Conservation (phyloP, 1,140 invertebrate genomes). For the Drosophila micromelanica region DNA sequence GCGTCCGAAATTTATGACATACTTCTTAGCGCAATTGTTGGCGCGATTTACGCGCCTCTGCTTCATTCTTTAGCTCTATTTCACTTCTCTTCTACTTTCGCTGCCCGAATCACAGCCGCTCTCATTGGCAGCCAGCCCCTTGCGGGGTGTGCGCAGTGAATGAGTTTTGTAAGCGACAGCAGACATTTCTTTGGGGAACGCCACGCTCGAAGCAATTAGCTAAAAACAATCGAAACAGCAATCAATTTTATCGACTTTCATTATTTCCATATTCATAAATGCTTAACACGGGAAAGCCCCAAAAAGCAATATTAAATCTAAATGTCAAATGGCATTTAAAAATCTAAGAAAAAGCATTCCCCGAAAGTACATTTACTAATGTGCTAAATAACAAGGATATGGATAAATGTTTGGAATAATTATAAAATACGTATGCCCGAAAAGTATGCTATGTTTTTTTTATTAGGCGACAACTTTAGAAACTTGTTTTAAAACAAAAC, state of each 20-base stretch:
- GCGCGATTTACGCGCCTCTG: slow-evolving; percentile 73
- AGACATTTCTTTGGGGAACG: not conserved
- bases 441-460: slow-evolving; percentile 19
- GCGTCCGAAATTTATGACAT: slow-evolving; percentile 79
- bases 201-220: slow-evolving; percentile 31
- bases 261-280: slow-evolving; percentile 16
- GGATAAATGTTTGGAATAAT: too few relatives aligned
- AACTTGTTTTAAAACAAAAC: too few relatives aligned
- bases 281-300: not conserved
- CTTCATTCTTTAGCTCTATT: slow-evolving; percentile 1
- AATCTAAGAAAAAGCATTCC: too few relatives aligned
- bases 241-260: slow-evolving; percentile 34
- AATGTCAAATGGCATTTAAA: not conserved
- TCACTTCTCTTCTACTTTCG: not conserved
- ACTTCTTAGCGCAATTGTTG: slow-evolving; percentile 77
- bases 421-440: not conserved
- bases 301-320: too few relatives aligned
- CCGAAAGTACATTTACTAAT: not conserved
- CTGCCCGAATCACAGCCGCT: slow-evolving; percentile 4
- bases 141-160: not conserved
- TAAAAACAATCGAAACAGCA: slow-evolving; percentile 24
- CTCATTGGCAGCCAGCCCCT: not conserved
- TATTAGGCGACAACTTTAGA: too few relatives aligned
- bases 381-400: too few relatives aligned
- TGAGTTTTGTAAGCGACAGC: slow-evolving; percentile 1